Evolutionary conservation across 2,888 invertebrate species (phyloP), one percentile per base, ranked within the genome.

Genomic region (Temnothorax rugatulus): DNA sequence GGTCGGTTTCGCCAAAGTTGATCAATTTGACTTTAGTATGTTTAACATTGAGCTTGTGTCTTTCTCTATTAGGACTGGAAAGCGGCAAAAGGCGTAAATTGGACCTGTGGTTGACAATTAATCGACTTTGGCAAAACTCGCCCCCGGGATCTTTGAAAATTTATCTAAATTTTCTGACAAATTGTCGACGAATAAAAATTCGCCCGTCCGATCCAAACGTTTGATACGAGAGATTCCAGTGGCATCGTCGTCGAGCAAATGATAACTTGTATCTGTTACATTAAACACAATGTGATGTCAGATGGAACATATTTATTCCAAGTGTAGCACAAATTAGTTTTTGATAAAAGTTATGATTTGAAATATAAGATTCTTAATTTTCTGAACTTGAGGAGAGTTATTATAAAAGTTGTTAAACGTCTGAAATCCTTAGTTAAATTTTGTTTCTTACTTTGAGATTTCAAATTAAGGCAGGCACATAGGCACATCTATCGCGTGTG

Each of bases 141-240:
- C 18, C 21, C 21, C 4, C 21, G 8, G 3, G 3, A 41, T 73
- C 47, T 25, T 59, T 38, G 25, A 47, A 15, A 79, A 13, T 69
- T 47, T 47, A 57, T 69, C 69, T 59, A 44, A 66, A 64, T 69
- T 77, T 57, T 44, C 29, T 44, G 69, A 68, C n/a, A n/a, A 52
- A 11, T 54, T 66, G 25, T 77, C 63, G 52, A 77, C 29, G n/a
- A 54, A 77, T 77, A 69, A 77, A 63, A 64, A 76, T 38, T 66
- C 52, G 52, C 0, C 29, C n/a, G 13, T 57, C 11, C n/a, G 44
- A 44, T 57, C 38, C 8, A 15, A 54, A 21, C 18, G 18, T 61
- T 61, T 61, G 47, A 34, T 47, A 54, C 5, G 4, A 52, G n/a
- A 54, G 21, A 77, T 29, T 69, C 29, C 29, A 64, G 71, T 69